Percentiles rank a stretch among this genome's conserved stretches.
Evolutionary conservation across 1,140 invertebrate genomes (phyloP).

Genomic region (Drosophila pachea): DNA sequence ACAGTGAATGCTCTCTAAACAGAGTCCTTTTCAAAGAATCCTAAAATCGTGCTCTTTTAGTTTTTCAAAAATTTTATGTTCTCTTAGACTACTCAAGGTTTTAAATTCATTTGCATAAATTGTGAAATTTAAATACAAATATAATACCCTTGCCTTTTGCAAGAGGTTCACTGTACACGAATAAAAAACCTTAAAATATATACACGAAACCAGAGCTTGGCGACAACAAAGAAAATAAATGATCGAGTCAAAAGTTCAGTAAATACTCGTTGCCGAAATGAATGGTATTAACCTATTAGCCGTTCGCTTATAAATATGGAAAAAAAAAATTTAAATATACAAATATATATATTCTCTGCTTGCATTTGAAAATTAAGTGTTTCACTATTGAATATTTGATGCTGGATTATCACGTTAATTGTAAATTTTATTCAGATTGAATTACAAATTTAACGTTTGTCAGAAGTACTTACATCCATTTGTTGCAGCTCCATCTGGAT

Average conservation of each 20-base stretch:
- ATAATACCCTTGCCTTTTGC: neutral
- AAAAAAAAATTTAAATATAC: slow-evolving; percentile 33
- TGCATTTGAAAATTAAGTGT: slow-evolving; percentile 46
- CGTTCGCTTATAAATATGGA: slow-evolving; percentile 32
- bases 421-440: too few relatives aligned
- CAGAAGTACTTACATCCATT: too few relatives aligned
- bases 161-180: neutral
- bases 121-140: neutral
- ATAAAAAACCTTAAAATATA: neutral
- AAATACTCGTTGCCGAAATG: slow-evolving; percentile 20
- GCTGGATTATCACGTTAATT: too few relatives aligned
- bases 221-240: neutral
- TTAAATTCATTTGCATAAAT: too few relatives aligned
- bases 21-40: neutral
- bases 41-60: neutral
- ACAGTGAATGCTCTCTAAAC: slow-evolving; percentile 2
- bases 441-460: too few relatives aligned
- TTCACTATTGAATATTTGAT: neutral
- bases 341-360: slow-evolving; percentile 38
- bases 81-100: too few relatives aligned
- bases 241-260: neutral
- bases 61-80: too few relatives aligned
- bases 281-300: slow-evolving; percentile 14
- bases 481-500: too few relatives aligned
- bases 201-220: neutral